Percentiles rank a stretch among this genome's conserved stretches.
phyloP scores from a whole-genome alignment of 2,888 invertebrate species.

The Leptopilina drosophilae region DNA sequence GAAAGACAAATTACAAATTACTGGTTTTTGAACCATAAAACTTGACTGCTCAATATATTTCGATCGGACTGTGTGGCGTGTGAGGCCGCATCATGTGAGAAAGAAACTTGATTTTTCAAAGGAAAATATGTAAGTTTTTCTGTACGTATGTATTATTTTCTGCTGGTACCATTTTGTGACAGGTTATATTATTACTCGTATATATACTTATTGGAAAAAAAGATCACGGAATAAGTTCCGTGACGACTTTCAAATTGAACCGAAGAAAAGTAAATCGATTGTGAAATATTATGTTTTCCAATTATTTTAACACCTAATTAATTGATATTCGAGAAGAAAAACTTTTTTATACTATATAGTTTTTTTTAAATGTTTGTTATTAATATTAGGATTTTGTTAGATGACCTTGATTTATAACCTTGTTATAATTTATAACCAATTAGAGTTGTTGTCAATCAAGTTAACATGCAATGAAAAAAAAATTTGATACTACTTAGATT shows the following conservation, averaged over 20 bases:
- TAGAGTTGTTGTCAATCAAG: neutral
- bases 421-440: neutral
- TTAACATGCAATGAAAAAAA: neutral
- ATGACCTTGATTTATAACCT: neutral
- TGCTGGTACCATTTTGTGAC: conserved; percentile 14
- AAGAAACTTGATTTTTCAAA: conserved; percentile 1
- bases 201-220: neutral
- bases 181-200: conserved; percentile 6
- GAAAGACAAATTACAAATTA: conserved; percentile 18
- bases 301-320: neutral
- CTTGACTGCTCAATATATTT: conserved; percentile 14
- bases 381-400: neutral
- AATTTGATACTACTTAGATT: neutral
- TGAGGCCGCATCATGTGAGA: no score
- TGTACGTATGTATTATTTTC: neutral
- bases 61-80: neutral
- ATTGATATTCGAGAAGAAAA: no score
- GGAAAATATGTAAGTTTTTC: conserved; percentile 1
- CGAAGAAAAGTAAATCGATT: neutral
- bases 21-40: neutral
- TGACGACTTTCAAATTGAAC: conserved; percentile 2
- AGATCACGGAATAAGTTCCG: conserved; percentile 25
- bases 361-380: no score
- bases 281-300: conserved; percentile 3
- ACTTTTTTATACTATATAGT: no score